Percentiles rank a stretch among this genome's conserved stretches.
phyloP scores from a whole-genome alignment of 2,888 invertebrate genomes.

The Cremastinae sp. region DNA sequence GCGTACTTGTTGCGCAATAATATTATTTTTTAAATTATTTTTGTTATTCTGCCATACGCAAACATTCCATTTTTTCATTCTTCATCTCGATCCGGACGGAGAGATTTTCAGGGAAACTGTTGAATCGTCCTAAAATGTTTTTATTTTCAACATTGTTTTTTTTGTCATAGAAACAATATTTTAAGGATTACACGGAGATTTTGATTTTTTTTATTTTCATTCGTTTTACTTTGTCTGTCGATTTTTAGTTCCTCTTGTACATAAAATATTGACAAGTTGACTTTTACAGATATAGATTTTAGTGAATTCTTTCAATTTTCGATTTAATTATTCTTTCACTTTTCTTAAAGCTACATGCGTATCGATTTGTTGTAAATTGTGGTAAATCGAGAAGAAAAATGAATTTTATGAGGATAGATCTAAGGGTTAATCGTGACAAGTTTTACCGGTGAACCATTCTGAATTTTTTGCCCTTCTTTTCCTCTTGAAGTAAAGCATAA shows the following conservation, averaged over 20 bases:
- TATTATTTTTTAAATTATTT: slow-evolving; percentile 19
- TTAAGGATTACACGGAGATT: slow-evolving; percentile 1
- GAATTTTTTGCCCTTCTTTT: slow-evolving; percentile 10
- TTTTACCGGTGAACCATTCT: slow-evolving; percentile 43
- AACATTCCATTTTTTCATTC: slow-evolving; percentile 46
- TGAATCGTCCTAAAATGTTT: background rate
- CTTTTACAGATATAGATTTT: slow-evolving; percentile 22
- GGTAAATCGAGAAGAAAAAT: slow-evolving; percentile 2
- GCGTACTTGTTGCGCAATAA: slow-evolving; percentile 3
- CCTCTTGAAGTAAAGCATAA: background rate
- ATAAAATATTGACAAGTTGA: slow-evolving; percentile 17
- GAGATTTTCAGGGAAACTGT: background rate
- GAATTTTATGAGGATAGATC: slow-evolving; percentile 2
- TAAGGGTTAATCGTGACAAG: slow-evolving; percentile 19
- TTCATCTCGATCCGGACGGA: background rate
- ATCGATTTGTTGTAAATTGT: slow-evolving; percentile 12
- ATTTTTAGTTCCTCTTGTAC: slow-evolving; percentile 49
- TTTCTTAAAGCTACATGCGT: no score
- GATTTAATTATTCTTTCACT: background rate
- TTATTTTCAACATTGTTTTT: background rate
- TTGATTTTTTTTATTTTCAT: slow-evolving; percentile 6
- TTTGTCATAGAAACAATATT: background rate
- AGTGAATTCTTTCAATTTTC: background rate
- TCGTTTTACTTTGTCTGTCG: background rate
- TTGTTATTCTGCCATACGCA: slow-evolving; percentile 32